These are phyloP conservation scores for Drosophila sp. DNA, from an alignment of 1,140 invertebrate genomes.

Conservation along the genomic window DNA sequence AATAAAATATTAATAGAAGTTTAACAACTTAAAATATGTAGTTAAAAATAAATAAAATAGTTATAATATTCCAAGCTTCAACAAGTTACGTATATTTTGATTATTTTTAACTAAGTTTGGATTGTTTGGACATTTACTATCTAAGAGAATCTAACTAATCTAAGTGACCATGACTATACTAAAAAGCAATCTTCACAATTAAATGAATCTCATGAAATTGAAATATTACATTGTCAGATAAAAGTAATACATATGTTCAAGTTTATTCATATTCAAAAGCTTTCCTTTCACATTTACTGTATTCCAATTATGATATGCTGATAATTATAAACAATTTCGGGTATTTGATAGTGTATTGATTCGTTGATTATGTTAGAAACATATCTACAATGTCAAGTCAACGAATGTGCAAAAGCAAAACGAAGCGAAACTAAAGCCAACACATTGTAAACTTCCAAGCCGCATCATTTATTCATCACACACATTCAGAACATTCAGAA, in stretches of 20 bases:
- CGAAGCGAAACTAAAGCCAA: conserved; percentile 64
- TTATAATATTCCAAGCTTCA: too few relatives aligned
- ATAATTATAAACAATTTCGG: conserved; percentile 3
- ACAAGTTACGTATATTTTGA: too few relatives aligned
- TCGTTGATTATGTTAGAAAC: conserved; percentile 23
- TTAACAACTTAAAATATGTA: too few relatives aligned
- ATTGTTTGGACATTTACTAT: not conserved
- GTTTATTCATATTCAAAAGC: not conserved
- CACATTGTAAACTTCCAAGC: conserved; percentile 70
- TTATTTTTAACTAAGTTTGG: too few relatives aligned
- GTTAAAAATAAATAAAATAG: too few relatives aligned
- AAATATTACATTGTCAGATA: too few relatives aligned
- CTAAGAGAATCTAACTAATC: not conserved
- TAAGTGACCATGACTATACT: not conserved
- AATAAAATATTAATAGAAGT: too few relatives aligned
- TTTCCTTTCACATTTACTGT: not conserved
- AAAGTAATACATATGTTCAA: not conserved
- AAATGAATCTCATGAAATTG: not conserved
- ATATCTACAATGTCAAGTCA: conserved; percentile 26
- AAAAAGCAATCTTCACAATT: not conserved
- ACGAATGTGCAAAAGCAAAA: conserved; percentile 7
- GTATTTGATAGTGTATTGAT: conserved; percentile 17
- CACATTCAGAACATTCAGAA: conserved; percentile 51
- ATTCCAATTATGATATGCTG: not conserved
- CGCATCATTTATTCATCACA: conserved; percentile 81